Evolutionary conservation across 1,140 invertebrate genomes (phyloP).

Genomic region (Drosophila hydei): DNA sequence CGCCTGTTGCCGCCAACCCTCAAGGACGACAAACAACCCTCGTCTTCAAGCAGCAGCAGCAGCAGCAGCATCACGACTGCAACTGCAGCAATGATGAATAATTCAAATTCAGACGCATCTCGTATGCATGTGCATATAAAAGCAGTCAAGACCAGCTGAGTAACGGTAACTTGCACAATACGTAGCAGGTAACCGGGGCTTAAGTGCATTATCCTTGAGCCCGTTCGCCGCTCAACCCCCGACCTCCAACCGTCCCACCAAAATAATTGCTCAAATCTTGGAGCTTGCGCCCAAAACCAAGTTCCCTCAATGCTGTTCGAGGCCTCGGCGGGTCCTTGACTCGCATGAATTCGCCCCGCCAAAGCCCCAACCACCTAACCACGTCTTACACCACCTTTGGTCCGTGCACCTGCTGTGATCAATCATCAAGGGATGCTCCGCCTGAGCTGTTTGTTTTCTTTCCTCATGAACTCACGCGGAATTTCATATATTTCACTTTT

Average conservation of each 20-base stretch:
- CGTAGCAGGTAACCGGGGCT: slow-evolving; percentile 21
- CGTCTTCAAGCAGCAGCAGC: slow-evolving; percentile 10
- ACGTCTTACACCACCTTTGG: too few species aligned
- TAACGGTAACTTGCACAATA: slow-evolving; percentile 30
- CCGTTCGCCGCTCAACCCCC: slow-evolving; percentile 18
- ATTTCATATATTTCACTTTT: slow-evolving; percentile 28
- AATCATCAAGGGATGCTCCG: slow-evolving; percentile 30
- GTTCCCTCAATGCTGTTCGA: not conserved
- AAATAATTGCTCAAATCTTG: slow-evolving; percentile 45
- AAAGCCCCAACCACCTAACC: too few species aligned
- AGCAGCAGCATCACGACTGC: slow-evolving; percentile 21
- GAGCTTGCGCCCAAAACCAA: not conserved
- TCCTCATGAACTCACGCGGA: slow-evolving; percentile 3
- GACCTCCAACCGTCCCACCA: not conserved
- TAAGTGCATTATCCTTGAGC: slow-evolving; percentile 55
- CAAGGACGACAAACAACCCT: slow-evolving; percentile 57
- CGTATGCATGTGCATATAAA: slow-evolving; percentile 19
- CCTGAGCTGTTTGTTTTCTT: slow-evolving; percentile 1
- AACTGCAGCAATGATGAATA: slow-evolving; percentile 68
- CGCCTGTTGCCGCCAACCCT: slow-evolving; percentile 66
- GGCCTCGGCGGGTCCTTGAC: slow-evolving; percentile 2
- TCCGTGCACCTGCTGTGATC: slow-evolving; percentile 28
- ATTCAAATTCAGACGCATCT: slow-evolving; percentile 55
- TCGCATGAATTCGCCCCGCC: not conserved
- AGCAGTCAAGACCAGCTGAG: slow-evolving; percentile 15